These are phyloP conservation scores for Homarus gammarus DNA, from an alignment of 2,888 invertebrate genomes.

Conservation along the genomic window DNA sequence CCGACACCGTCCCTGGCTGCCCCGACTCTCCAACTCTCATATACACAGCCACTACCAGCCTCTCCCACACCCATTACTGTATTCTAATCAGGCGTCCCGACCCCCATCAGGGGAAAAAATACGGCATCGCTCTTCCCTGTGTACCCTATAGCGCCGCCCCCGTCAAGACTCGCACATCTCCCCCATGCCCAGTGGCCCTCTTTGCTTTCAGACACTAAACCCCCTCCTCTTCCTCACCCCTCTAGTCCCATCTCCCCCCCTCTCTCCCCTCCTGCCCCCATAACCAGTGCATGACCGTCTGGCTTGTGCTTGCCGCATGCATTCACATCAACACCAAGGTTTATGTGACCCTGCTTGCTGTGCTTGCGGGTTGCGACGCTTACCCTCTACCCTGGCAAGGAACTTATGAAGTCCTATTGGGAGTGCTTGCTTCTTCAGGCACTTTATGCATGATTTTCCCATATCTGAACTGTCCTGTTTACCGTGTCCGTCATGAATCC, in stretches of 20 bases:
- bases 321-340: conserved; percentile 25
- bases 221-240: neutral
- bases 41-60: too few species aligned
- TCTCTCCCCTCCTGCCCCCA: neutral
- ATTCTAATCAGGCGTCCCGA: too few species aligned
- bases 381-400: neutral
- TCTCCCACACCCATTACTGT: too few species aligned
- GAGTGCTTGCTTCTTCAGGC: conserved; percentile 10
- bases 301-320: conserved; percentile 41
- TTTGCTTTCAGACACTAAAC: neutral
- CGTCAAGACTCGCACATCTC: neutral
- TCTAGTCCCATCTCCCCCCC: neutral
- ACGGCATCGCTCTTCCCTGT: too few species aligned
- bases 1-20: too few species aligned
- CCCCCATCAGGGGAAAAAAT: too few species aligned
- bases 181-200: neutral
- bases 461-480: too few species aligned
- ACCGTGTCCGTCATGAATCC: too few species aligned
- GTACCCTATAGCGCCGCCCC: neutral
- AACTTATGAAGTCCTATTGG: conserved; percentile 13
- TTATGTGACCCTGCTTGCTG: conserved; percentile 36
- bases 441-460: too few species aligned
- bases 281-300: conserved; percentile 21
- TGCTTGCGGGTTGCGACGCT: conserved; percentile 13
- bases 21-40: too few species aligned